Evolutionary conservation across 1,140 invertebrate species (phyloP), one percentile per base, ranked within the genome.

Genomic region (Lasioglossum baleicum): DNA sequence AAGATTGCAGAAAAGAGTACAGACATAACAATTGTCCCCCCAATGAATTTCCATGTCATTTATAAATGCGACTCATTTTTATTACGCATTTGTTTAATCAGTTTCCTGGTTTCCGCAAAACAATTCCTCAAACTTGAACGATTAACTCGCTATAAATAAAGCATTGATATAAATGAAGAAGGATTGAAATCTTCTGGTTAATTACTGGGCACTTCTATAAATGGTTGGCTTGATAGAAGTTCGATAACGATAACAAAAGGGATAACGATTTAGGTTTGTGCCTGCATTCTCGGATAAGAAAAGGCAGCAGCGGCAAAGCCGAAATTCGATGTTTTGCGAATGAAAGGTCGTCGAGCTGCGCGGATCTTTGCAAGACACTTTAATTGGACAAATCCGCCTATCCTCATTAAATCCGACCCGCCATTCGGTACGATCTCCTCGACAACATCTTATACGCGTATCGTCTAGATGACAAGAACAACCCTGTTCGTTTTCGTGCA

Each of bases 381-480:
- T 93, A 93, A 93, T 93, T 93, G 92, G 92, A 93, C 92, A 93
- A 93, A 93, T 93, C 92, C 92, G 91, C 92, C 92, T 93, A 93
- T 93, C 92, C 92, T 93, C 92, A 93, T 93, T 93, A 93, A 93
- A 93, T 92, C 92, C 90, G 90, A 87, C 86, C 88, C 75, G 84
- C 77, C 67, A 48, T 80, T 79, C 77, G 42, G 53, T 75, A 42
- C 53, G 78, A 85, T 75, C 78, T 63, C 67, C 63, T 75, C 72
- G 61, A 66, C 72, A 51, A 72, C 51, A 44, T 75, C 61, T 75
- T 80, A 56, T 60, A 60, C 63, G 81, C 61, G 72, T 65, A 77
- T 72, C 42, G 79, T 78, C 56, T 72, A 67, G 83, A 84, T 77
- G 85, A 80, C 74, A 69, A 48, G 35, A 70, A 79, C 64, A 61